Conservation (phyloP, 2,797 vertebrate genomes). For the Lacerta bilineata region DNA sequence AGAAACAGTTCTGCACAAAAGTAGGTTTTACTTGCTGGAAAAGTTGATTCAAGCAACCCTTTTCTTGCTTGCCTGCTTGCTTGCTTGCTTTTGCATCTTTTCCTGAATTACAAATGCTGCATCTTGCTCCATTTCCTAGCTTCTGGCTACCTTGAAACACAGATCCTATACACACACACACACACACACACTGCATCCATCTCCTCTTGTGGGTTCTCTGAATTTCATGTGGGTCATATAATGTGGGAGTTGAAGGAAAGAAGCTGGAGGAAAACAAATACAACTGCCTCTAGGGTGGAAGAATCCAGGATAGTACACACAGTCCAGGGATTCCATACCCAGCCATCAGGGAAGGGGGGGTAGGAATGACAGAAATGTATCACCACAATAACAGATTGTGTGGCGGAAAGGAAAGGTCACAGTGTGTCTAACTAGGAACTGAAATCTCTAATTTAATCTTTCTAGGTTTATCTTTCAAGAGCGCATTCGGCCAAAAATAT, state of each 20-base stretch:
- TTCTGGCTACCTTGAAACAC: not conserved
- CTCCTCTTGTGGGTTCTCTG: not conserved
- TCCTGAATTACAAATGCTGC: not conserved
- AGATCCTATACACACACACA: not conserved
- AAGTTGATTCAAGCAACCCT: not conserved
- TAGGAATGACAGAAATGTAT: constrained; percentile 32
- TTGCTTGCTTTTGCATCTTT: not conserved
- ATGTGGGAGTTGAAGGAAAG: not conserved
- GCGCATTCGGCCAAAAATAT: constrained; percentile 23
- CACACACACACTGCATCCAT: not conserved
- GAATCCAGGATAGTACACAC: not conserved
- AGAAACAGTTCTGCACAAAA: not conserved
- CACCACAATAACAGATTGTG: constrained; percentile 27
- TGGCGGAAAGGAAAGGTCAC: constrained; percentile 13
- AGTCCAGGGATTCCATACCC: constrained; percentile 8
- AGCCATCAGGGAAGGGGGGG: not conserved
- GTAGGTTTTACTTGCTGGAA: not conserved
- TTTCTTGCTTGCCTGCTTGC: not conserved
- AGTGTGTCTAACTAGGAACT: constrained; percentile 13
- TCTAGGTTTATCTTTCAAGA: constrained; percentile 41
- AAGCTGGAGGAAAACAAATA: not conserved
- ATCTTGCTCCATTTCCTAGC: not conserved
- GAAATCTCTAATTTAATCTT: constrained; percentile 41
- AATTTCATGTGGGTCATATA: not conserved
- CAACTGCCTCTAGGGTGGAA: not conserved